Conservation (phyloP, 2,113 vertebrate genomes). For the Nesoenas mayeri region DNA sequence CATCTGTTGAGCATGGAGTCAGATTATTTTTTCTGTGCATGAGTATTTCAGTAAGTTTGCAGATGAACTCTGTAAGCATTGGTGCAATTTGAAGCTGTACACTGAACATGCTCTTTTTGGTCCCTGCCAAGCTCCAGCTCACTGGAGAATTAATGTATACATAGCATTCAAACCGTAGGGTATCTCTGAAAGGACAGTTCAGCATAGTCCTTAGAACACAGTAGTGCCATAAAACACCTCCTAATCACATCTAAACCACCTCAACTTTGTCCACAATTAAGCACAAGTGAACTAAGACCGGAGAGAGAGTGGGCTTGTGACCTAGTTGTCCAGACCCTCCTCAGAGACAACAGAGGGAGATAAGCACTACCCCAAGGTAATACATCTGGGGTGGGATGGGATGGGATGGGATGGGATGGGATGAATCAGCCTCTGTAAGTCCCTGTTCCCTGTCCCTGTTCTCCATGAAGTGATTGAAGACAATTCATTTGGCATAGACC, state of each 20-base stretch:
- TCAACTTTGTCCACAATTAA: neutral
- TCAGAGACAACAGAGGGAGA: neutral
- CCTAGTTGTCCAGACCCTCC: neutral
- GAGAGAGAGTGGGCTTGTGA: neutral
- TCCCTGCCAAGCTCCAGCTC: neutral
- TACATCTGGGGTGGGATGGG: neutral
- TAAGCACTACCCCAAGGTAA: neutral
- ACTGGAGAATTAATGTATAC: neutral
- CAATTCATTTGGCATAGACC: neutral
- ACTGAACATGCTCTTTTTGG: neutral
- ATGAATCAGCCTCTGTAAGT: neutral
- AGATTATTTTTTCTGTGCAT: slow-evolving; percentile 18
- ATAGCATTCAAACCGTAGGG: neutral
- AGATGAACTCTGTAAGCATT: neutral
- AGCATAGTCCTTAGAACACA: neutral
- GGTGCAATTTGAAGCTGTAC: neutral
- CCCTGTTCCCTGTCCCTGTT: neutral
- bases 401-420: neutral
- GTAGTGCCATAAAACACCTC: neutral
- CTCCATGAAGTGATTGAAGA: neutral
- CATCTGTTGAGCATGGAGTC: neutral
- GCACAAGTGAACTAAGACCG: neutral
- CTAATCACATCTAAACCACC: neutral
- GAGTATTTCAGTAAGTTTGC: slow-evolving; percentile 2
- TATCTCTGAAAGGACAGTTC: neutral